Base-by-base conservation (phyloP, 2,888 invertebrate species). In the Pseudococcus jackbeardsleyi region DNA sequence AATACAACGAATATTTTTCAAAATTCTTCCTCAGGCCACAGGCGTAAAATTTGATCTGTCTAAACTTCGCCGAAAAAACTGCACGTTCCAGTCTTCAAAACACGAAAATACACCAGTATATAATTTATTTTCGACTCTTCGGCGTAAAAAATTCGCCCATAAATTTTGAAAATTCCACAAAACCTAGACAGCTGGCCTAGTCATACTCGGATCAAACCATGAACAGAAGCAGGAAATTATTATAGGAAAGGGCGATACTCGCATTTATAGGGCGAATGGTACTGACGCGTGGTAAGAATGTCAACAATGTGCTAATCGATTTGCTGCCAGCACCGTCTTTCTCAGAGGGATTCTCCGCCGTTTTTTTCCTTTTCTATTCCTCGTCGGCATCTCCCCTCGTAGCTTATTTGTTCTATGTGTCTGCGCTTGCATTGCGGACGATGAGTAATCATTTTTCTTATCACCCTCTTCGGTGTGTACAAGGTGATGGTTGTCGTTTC, bases 221-320 rank as follows among this genome's bases (percentile, higher is more conserved):
- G 1, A 33, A 3, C 26, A 33, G 26, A 3, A 33, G 26, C 26
- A 33, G 26, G 26, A 33, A 33, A 33, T 33, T 33, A 77, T 79
- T 50, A 87, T 26, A 54, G 77, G 26, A 77, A 77, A 77, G 77
- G 77, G 79, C 79, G 79, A 79, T 79, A 50, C 17, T 39, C 54
- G 77, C 87, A 77, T 87, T 87, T 87, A 79, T 87, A 77, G 87
- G 87, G 87, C 79, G 77, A 87, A 87, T 87, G 87, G 59, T 79
- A 87, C 50, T 87, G 87, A 87, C 87, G 79, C 87, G 87, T 87
- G 87, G 87, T 87, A 79, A 87, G 87, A 87, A 87, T 87, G 79
- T 87, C 87, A 87, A 87, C 87, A 87, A 87, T 87, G 87, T 87
- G 87, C 87, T 87, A 87, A 87, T 87, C 87, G 87, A 87, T 87